Percentiles rank a stretch among this genome's conserved stretches.
These are phyloP conservation scores for Morus bassanus DNA, from an alignment of 2,797 vertebrate genomes.

Conservation along the genomic window DNA sequence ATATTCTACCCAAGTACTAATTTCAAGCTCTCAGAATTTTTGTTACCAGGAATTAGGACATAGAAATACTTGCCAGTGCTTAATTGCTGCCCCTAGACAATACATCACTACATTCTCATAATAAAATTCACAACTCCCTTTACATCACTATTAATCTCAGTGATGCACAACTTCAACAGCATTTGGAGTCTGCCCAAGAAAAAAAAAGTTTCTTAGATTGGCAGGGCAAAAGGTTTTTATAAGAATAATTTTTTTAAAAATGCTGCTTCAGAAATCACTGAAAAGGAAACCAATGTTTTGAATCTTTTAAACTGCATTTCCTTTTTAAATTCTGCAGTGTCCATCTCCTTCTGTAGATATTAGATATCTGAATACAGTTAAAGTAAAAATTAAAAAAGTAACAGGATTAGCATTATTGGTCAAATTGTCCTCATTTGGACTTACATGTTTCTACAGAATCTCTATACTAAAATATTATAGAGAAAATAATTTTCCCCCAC, in stretches of 20 bases:
- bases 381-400: neutral
- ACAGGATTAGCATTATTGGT: neutral
- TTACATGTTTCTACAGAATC: neutral
- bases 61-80: constrained; percentile 21
- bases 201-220: neutral
- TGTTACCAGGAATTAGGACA: constrained; percentile 22
- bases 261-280: neutral
- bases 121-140: constrained; percentile 47
- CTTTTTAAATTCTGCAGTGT: neutral
- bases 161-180: constrained; percentile 34
- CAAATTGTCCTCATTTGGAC: neutral
- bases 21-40: neutral
- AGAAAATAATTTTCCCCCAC: neutral
- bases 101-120: neutral
- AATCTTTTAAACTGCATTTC: constrained; percentile 13
- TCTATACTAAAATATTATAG: neutral
- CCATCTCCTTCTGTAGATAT: neutral
- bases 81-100: neutral
- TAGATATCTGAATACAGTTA: neutral
- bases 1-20: neutral
- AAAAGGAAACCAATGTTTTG: neutral
- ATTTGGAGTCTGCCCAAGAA: constrained; percentile 46
- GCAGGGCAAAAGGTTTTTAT: neutral
- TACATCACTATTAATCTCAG: constrained; percentile 26
- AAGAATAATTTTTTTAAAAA: neutral